Conservation (phyloP, 2,888 invertebrate species). For the Erebia epiphron region DNA sequence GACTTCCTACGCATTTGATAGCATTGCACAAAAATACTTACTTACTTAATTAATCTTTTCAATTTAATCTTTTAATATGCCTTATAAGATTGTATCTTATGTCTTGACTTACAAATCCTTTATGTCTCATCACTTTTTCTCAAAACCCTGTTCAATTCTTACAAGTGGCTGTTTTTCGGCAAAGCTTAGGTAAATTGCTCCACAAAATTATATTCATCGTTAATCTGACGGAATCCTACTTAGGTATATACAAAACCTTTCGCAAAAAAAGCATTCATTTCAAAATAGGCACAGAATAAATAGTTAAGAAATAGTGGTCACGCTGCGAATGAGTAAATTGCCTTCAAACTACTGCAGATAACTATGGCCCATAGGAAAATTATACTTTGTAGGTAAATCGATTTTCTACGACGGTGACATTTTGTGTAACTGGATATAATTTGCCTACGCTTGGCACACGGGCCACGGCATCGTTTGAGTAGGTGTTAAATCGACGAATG, state of each 20-base stretch:
- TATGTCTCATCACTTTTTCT: background rate
- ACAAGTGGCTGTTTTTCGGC: too few species aligned
- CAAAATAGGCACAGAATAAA: slow-evolving; percentile 2
- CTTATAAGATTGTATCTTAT: background rate
- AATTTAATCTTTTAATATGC: background rate
- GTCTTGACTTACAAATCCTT: background rate
- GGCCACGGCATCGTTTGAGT: background rate
- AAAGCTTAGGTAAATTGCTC: background rate
- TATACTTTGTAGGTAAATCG: background rate
- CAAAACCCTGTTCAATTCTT: background rate
- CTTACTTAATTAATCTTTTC: background rate
- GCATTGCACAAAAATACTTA: background rate
- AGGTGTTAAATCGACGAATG: too few species aligned
- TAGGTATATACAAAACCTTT: slow-evolving; percentile 11
- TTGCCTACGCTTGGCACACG: background rate
- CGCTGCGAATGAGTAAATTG: slow-evolving; percentile 34
- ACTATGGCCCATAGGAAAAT: background rate
- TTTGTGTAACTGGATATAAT: background rate
- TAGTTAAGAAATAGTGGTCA: slow-evolving; percentile 23
- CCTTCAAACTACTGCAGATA: slow-evolving; percentile 15
- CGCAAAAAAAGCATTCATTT: slow-evolving; percentile 14
- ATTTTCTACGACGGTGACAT: slow-evolving; percentile 24
- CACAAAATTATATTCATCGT: background rate
- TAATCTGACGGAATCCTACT: background rate
- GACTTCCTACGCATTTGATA: background rate